phyloP scores from a whole-genome alignment of 2,113 vertebrate species.

The Poecile atricapillus region DNA sequence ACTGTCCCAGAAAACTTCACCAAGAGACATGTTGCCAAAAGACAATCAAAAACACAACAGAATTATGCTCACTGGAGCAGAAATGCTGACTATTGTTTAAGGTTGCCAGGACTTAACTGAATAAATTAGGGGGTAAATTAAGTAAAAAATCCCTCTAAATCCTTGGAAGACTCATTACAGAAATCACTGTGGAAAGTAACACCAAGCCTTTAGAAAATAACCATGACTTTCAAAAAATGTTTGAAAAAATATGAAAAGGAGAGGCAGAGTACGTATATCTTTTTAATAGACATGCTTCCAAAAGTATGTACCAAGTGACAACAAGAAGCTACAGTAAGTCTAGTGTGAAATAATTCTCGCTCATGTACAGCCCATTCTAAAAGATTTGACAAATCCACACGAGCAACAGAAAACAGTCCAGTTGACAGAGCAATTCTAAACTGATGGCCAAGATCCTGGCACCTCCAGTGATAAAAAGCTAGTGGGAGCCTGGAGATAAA shows the following conservation, averaged over 20 bases:
- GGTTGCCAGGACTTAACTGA: neutral
- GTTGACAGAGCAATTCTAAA: neutral
- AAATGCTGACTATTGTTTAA: conserved; percentile 13
- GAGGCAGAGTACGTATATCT: neutral
- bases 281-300: neutral
- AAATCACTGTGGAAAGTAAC: neutral
- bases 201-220: neutral
- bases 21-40: neutral
- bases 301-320: neutral
- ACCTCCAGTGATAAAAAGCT: neutral
- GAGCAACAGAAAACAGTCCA: neutral
- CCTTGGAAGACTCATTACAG: neutral
- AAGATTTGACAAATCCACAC: neutral
- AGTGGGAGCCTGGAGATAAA: neutral
- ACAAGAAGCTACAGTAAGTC: neutral
- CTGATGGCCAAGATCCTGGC: neutral
- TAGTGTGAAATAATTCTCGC: conserved; percentile 27
- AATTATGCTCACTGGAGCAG: neutral
- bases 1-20: neutral
- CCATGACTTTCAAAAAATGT: neutral
- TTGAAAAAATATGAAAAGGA: neutral
- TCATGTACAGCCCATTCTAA: neutral
- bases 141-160: neutral
- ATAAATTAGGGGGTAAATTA: neutral
- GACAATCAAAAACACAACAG: neutral